Evolutionary conservation across 1,140 invertebrate species (phyloP).

Genomic region (Plutomurus gul): DNA sequence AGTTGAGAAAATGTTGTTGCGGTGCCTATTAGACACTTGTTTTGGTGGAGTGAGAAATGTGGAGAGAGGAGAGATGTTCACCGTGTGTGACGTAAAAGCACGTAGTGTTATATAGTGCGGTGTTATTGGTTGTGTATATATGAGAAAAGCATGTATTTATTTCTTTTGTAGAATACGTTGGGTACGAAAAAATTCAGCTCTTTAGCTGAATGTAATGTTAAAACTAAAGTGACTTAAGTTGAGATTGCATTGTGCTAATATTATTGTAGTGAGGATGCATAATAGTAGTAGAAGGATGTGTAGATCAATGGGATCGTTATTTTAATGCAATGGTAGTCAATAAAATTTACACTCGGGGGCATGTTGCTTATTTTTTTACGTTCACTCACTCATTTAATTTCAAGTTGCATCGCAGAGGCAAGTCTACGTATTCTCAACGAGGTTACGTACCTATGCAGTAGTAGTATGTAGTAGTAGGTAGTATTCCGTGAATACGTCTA

Average conservation of each 20-base stretch:
- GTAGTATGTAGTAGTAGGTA: neutral
- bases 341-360: conserved; percentile 16
- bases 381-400: neutral
- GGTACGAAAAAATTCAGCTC: neutral
- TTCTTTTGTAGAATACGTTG: neutral
- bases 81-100: too few species aligned
- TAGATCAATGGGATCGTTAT: neutral
- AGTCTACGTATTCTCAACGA: neutral
- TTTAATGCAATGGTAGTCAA: conserved; percentile 27
- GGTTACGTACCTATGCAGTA: neutral
- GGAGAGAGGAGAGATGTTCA: too few species aligned
- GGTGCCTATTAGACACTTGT: too few species aligned
- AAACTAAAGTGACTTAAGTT: conserved; percentile 6
- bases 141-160: too few species aligned
- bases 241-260: neutral
- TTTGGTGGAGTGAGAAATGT: too few species aligned
- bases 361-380: neutral
- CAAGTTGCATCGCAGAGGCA: neutral
- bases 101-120: too few species aligned
- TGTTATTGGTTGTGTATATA: too few species aligned
- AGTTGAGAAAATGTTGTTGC: too few species aligned
- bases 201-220: neutral
- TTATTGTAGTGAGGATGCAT: neutral
- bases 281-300: neutral
- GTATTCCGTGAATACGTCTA: too few species aligned